phyloP scores from a whole-genome alignment of 1,140 invertebrate species.

The Gonatopus flavifemur region DNA sequence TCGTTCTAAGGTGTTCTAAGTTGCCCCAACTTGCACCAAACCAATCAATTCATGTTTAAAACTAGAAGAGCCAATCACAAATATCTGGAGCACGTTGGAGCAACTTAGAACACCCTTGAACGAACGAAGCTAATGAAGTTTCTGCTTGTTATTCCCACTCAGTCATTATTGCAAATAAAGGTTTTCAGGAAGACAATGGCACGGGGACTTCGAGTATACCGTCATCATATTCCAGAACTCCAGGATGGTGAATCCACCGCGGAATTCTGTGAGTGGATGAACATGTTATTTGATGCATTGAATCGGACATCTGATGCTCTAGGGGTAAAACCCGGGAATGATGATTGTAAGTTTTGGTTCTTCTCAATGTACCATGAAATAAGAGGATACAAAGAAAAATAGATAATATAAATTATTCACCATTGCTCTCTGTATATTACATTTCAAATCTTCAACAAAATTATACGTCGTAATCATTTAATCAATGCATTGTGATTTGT shows the following conservation, averaged over 20 bases:
- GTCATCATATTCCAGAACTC: not conserved
- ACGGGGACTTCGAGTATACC: not conserved
- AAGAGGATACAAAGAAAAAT: too few relatives aligned
- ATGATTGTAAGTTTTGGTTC: too few relatives aligned
- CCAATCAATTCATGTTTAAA: too few relatives aligned
- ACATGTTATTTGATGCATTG: conserved; percentile 8
- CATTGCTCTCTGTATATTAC: not conserved
- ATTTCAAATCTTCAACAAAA: not conserved
- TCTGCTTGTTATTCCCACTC: not conserved
- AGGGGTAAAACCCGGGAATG: not conserved
- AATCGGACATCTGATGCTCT: not conserved
- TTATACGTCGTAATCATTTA: not conserved
- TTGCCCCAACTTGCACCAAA: too few relatives aligned
- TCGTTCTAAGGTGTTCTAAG: too few relatives aligned
- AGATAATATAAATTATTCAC: too few relatives aligned
- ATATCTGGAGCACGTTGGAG: too few relatives aligned
- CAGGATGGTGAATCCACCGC: not conserved
- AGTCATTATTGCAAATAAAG: not conserved
- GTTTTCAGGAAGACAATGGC: conserved; percentile 5
- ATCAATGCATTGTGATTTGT: not conserved
- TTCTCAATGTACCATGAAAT: too few relatives aligned
- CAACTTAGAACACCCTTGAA: too few relatives aligned
- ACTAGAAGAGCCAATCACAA: too few relatives aligned
- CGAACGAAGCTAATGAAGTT: too few relatives aligned
- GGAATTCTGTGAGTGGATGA: conserved; percentile 1